Evolutionary conservation across 1,140 invertebrate genomes (phyloP), one percentile per base, ranked within the genome.

Genomic region (Geopemphigus sp.): DNA sequence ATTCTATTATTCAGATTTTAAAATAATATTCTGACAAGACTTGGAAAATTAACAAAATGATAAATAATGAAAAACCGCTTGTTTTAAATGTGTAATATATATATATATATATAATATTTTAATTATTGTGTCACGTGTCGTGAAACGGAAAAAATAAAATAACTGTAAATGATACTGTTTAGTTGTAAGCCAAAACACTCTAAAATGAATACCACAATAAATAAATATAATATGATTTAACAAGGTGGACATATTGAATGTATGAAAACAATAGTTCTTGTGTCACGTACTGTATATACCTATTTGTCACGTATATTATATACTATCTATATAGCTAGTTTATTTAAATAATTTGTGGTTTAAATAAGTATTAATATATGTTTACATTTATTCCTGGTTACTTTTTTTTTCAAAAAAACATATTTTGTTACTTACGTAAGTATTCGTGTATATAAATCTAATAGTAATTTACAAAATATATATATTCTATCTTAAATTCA

Each of bases 181-280:
- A 14, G 14, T 50, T 29, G 11, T 24, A 26, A 53, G 47, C 19
- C 47, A 70, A 26, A 53, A 29, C 47, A 68, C 47, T 24, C 45
- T 68, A 50, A 47, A 47, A 15, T 22, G 26, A 32, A 63, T 32
- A 70, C 68, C 68, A 29, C 68, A 70, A 70, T 24, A 50, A 70
- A 53, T 70, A 53, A 4, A 24, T 68, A 14, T 24, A 17, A 53
- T 29, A 53, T 53, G 17, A 26, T 53, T 53, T 70, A 19, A 53
- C 68, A 70, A 70, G 68, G 68, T 70, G 24, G 53, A 57, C 56
- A 57, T n/a, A 8, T n/a, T n/a, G 11, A 57, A 70, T 12, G 12
- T 19, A 70, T 53, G 53, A 53, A 70, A 53, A 68, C 66, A 47
- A 68, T 68, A 68, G 66, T 68, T 24, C 39, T 68, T 68, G 39